Percentiles rank a stretch among this genome's conserved stretches.
These are phyloP conservation scores for Notospermus geniculatus DNA, from an alignment of 1,140 invertebrate species.

Conservation along the genomic window DNA sequence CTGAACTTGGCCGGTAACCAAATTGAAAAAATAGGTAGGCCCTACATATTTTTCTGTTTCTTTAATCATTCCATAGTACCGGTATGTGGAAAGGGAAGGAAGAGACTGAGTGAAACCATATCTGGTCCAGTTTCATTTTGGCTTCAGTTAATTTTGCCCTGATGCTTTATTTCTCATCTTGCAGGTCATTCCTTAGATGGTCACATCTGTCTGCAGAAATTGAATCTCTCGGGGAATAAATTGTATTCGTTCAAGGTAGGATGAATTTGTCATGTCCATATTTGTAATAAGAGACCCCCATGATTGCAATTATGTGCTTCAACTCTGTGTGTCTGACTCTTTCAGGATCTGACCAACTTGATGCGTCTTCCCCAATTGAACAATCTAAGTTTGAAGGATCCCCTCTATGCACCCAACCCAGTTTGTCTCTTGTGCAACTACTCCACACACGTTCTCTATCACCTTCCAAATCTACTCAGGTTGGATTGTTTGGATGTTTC, in stretches of 20 bases:
- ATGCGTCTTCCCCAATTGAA: constrained; percentile 38
- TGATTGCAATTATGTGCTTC: not conserved
- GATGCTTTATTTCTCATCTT: constrained; percentile 14
- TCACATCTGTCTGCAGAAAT: constrained; percentile 39
- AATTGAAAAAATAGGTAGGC: constrained; percentile 53
- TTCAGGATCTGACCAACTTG: constrained; percentile 50
- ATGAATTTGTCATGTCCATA: not conserved
- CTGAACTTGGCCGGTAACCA: constrained; percentile 54
- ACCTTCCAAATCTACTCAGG: constrained; percentile 44
- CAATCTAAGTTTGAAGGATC: constrained; percentile 48
- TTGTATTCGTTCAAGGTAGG: constrained; percentile 49
- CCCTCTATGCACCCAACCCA: constrained; percentile 43
- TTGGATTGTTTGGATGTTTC: constrained; percentile 49
- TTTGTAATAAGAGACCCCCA: not conserved
- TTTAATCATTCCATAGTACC: not conserved
- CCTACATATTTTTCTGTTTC: not conserved
- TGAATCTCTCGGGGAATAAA: constrained; percentile 53
- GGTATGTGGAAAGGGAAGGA: too few relatives aligned
- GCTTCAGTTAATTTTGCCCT: not conserved
- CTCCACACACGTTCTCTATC: constrained; percentile 51
- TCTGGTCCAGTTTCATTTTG: not conserved
- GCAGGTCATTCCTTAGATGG: constrained; percentile 45
- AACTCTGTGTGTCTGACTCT: too few relatives aligned
- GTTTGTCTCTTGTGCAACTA: constrained; percentile 53
- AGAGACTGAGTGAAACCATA: too few relatives aligned